These are phyloP conservation scores for Cinclus cinclus DNA, from an alignment of 2,113 vertebrate genomes.

Conservation along the genomic window DNA sequence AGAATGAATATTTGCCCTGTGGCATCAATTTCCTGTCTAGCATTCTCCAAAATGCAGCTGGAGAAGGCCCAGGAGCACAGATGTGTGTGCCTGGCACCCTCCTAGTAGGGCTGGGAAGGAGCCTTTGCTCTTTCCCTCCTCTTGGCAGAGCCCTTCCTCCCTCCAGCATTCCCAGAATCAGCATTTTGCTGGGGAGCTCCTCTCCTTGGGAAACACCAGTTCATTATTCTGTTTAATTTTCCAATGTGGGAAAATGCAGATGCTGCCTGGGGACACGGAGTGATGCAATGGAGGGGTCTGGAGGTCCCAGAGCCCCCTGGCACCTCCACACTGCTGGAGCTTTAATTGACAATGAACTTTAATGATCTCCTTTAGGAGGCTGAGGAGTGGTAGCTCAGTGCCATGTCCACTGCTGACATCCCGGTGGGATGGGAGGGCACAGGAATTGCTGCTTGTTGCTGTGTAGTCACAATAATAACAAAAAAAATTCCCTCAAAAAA, in stretches of 20 bases:
- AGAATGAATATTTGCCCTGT: constrained; percentile 74
- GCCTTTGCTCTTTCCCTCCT: not conserved
- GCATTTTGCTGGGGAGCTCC: not conserved
- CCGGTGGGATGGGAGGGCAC: not conserved
- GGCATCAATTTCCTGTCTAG: constrained; percentile 82
- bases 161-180: not conserved
- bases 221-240: not conserved
- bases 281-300: not conserved
- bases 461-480: not conserved
- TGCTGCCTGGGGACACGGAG: not conserved
- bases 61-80: constrained; percentile 59
- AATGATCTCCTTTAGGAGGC: not conserved
- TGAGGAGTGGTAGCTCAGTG: fast-evolving
- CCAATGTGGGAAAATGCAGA: not conserved
- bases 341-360: not conserved
- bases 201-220: not conserved
- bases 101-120: not conserved
- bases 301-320: not conserved
- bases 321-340: not conserved
- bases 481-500: no score
- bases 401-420: not conserved
- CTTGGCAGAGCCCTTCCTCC: not conserved
- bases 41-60: constrained; percentile 70
- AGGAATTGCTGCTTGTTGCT: not conserved
- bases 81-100: constrained; percentile 56